phyloP scores from a whole-genome alignment of 1,140 invertebrate genomes.

The Artemia franciscana region DNA sequence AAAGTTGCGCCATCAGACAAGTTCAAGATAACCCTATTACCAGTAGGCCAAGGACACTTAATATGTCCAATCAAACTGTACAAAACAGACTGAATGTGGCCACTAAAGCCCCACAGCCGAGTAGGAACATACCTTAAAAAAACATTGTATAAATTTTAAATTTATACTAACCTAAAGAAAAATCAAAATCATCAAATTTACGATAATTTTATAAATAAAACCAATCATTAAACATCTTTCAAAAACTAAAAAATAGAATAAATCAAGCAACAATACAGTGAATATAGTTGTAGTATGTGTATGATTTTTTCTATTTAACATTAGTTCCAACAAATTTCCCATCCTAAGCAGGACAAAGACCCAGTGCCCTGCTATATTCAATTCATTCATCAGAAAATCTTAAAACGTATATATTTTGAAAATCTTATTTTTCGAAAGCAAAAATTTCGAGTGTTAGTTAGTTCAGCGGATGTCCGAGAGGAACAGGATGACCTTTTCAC shows the following conservation, averaged over 20 bases:
- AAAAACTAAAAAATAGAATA: background rate
- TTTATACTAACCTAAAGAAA: constrained; percentile 2
- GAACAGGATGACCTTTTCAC: too few relatives aligned
- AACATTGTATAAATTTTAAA: constrained; percentile 5
- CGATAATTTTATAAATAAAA: background rate
- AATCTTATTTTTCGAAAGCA: too few relatives aligned
- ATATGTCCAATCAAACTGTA: constrained; percentile 70
- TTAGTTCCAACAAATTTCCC: too few relatives aligned
- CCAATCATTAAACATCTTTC: background rate
- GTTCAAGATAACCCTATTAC: constrained; percentile 42
- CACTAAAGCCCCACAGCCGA: constrained; percentile 77
- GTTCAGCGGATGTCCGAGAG: too few relatives aligned
- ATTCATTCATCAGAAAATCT: too few relatives aligned
- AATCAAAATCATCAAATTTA: background rate
- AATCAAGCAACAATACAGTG: too few relatives aligned
- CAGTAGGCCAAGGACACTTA: constrained; percentile 58
- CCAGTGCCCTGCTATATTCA: too few relatives aligned
- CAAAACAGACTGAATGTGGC: constrained; percentile 72
- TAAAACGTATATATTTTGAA: too few relatives aligned
- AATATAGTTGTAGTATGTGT: too few relatives aligned
- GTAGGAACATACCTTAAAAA: constrained; percentile 60
- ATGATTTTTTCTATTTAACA: too few relatives aligned
- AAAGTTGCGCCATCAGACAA: constrained; percentile 61
- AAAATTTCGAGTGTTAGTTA: too few relatives aligned
- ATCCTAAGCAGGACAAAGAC: too few relatives aligned